These are phyloP conservation scores for Lemur catta DNA, from an alignment of 2,797 vertebrate species.

Conservation along the genomic window DNA sequence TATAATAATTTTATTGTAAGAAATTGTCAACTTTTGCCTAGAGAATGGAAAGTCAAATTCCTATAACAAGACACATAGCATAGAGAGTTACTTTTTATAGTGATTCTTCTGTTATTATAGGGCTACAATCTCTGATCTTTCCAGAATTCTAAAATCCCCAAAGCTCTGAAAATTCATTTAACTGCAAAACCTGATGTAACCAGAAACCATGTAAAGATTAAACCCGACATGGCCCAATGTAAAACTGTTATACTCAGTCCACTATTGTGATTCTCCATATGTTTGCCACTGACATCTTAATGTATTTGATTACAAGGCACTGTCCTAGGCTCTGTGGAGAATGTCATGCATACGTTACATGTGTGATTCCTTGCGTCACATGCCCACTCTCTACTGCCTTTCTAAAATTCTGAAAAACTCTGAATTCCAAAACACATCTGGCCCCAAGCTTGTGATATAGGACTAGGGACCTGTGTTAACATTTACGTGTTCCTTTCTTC, in stretches of 20 bases:
- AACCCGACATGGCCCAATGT: not conserved
- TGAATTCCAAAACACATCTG: not conserved
- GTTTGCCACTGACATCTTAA: not conserved
- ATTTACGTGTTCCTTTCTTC: not conserved
- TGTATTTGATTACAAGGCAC: constrained; percentile 1
- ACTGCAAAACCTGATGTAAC: not conserved
- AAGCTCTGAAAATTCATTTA: constrained; percentile 8
- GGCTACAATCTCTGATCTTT: not conserved
- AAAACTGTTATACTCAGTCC: not conserved
- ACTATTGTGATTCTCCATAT: not conserved
- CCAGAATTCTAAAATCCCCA: not conserved
- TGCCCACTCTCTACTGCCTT: not conserved
- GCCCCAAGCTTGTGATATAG: not conserved
- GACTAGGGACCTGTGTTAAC: not conserved
- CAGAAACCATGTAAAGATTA: constrained; percentile 31
- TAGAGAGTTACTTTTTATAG: not conserved
- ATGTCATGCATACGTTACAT: not conserved
- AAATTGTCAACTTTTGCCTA: not conserved
- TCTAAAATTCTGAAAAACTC: not conserved
- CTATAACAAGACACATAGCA: not conserved
- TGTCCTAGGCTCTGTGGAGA: not conserved
- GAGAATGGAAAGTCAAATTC: not conserved
- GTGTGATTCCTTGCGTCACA: not conserved
- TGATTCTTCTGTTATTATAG: not conserved
- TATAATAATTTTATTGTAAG: not conserved